Conservation (phyloP, 2,113 vertebrate genomes). For the Scomber japonicus region DNA sequence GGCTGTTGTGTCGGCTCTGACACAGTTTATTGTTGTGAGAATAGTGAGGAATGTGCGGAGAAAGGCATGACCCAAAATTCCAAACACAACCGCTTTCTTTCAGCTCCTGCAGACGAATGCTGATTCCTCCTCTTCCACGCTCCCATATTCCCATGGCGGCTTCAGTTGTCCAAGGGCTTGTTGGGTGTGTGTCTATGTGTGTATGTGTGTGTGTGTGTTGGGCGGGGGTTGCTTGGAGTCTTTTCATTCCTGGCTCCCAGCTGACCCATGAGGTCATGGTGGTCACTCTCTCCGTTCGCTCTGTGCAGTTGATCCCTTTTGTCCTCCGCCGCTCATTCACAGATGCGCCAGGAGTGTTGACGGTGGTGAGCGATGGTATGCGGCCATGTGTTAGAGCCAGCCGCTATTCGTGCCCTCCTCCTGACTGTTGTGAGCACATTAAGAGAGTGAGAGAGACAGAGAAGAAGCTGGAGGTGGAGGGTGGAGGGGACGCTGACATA, state of each 20-base stretch:
- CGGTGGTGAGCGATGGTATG: conserved; percentile 68
- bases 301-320: conserved; percentile 60
- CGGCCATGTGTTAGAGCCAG: conserved; percentile 59
- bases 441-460: background rate
- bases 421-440: conserved; percentile 5
- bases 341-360: conserved; percentile 54
- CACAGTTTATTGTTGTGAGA: conserved; percentile 69
- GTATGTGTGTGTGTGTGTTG: conserved; percentile 45
- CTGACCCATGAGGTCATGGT: conserved; percentile 78
- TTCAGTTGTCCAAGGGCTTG: conserved; percentile 56
- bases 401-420: conserved; percentile 9
- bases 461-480: background rate
- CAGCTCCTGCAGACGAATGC: conserved; percentile 64
- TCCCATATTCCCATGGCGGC: conserved; percentile 72
- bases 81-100: conserved; percentile 74
- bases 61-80: conserved; percentile 81
- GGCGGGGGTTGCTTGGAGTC: conserved; percentile 58
- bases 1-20: conserved; percentile 67
- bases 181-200: conserved; percentile 32
- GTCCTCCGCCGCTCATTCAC: conserved; percentile 71
- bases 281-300: conserved; percentile 69
- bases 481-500: conserved; percentile 41
- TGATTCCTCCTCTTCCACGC: conserved; percentile 66
- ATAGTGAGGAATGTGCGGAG: conserved; percentile 78
- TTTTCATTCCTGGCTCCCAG: conserved; percentile 76